phyloP scores from a whole-genome alignment of 2,888 invertebrate genomes.

The Cantharis flavilabris region DNA sequence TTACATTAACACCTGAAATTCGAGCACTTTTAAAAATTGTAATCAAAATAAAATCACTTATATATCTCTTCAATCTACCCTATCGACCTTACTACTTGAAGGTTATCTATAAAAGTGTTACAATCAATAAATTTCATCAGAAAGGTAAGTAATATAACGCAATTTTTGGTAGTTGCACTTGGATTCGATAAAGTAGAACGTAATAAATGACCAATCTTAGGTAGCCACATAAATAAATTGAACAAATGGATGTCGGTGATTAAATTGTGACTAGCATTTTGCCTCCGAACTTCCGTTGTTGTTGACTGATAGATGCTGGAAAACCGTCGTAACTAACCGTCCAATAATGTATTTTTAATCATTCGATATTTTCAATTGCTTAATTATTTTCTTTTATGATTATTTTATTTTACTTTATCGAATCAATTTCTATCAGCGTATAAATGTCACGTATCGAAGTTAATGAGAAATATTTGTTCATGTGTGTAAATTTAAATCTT shows the following conservation, averaged over 20 bases:
- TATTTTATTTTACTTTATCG: background rate
- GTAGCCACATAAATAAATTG: conserved; percentile 39
- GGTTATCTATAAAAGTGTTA: conserved; percentile 29
- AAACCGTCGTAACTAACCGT: background rate
- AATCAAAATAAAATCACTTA: background rate
- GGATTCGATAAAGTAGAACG: conserved; percentile 39
- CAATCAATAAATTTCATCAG: conserved; percentile 40
- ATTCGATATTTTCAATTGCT: conserved; percentile 7
- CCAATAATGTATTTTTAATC: conserved; percentile 9
- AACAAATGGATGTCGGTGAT: conserved; percentile 32
- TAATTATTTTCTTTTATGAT: background rate
- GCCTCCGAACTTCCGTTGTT: background rate
- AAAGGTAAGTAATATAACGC: conserved; percentile 41
- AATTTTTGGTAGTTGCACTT: conserved; percentile 35
- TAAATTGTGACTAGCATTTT: conserved; percentile 20
- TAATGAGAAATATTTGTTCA: conserved; percentile 11
- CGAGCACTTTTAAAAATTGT: background rate
- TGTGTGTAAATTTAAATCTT: background rate
- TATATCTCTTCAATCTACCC: background rate
- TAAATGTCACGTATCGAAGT: conserved; percentile 3
- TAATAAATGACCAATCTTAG: conserved; percentile 39
- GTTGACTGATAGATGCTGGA: background rate
- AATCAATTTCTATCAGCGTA: background rate
- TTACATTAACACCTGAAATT: background rate
- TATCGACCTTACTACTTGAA: background rate